Evolutionary conservation across 1,140 invertebrate species (phyloP).

Genomic region (Aphaenogaster ashmeadi): DNA sequence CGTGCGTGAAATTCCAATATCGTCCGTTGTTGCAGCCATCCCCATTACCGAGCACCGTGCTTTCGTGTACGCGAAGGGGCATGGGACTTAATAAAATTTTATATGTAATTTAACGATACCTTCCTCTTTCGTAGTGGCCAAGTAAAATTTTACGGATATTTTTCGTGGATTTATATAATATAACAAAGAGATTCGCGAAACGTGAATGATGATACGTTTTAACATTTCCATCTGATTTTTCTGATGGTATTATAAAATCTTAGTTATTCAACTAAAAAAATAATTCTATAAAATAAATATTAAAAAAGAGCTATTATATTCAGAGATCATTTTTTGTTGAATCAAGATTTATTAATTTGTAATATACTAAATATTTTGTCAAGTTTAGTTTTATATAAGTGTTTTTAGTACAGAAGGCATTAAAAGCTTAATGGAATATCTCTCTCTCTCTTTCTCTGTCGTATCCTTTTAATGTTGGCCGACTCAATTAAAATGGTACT

Average conservation of each 20-base stretch:
- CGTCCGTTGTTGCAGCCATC: constrained; percentile 50
- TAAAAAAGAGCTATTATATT: background rate
- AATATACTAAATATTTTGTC: background rate
- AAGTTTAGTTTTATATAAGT: background rate
- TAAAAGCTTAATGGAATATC: background rate
- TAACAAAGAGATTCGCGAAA: background rate
- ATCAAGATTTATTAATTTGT: background rate
- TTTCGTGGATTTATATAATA: background rate
- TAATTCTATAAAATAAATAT: background rate
- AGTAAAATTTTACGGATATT: constrained; percentile 11
- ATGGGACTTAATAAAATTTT: constrained; percentile 34
- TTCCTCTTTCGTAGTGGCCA: background rate
- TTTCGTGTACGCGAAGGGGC: background rate
- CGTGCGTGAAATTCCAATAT: constrained; percentile 78
- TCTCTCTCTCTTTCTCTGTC: background rate
- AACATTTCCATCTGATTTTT: background rate
- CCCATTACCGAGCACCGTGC: constrained; percentile 23
- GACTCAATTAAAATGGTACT: background rate
- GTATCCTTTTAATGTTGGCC: background rate
- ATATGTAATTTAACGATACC: constrained; percentile 16
- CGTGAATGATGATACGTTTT: background rate
- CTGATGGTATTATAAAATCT: background rate
- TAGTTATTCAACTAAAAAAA: background rate
- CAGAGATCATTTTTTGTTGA: background rate
- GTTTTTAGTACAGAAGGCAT: background rate